Conservation (phyloP, 2,113 vertebrate genomes). For the Apteryx mantelli region DNA sequence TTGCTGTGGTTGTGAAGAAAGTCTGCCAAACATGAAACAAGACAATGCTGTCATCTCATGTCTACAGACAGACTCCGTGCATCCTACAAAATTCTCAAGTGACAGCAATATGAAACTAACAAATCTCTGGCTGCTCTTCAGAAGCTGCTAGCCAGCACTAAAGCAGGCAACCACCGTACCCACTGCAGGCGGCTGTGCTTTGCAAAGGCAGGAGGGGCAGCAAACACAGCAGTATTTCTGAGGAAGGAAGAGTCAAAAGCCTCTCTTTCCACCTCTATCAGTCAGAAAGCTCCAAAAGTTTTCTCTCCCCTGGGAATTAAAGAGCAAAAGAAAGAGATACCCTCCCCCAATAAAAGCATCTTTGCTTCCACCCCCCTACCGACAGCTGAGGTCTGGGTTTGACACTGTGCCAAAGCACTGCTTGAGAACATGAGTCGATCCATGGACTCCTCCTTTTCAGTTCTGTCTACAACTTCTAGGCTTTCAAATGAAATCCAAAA, state of each 20-base stretch:
- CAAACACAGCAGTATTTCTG: neutral
- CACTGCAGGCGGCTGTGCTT: neutral
- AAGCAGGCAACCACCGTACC: neutral
- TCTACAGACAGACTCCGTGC: neutral
- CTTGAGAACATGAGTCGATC: neutral
- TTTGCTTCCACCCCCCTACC: neutral
- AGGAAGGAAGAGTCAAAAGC: neutral
- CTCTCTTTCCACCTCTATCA: neutral
- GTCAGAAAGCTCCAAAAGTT: neutral
- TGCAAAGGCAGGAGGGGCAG: neutral
- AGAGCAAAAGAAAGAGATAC: neutral
- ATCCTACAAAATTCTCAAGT: neutral
- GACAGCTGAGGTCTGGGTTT: neutral
- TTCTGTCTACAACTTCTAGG: neutral
- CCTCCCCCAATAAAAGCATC: neutral
- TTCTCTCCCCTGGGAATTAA: neutral
- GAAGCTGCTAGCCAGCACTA: neutral
- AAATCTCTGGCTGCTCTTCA: neutral
- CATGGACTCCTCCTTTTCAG: neutral
- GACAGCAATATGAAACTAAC: neutral
- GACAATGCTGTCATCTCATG: neutral
- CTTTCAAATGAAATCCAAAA: neutral
- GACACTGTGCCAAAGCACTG: neutral
- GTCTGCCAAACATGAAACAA: constrained; percentile 1
- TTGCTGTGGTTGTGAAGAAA: neutral